Evolutionary conservation across 2,797 vertebrate genomes (phyloP).

Genomic region (Labroides dimidiatus): DNA sequence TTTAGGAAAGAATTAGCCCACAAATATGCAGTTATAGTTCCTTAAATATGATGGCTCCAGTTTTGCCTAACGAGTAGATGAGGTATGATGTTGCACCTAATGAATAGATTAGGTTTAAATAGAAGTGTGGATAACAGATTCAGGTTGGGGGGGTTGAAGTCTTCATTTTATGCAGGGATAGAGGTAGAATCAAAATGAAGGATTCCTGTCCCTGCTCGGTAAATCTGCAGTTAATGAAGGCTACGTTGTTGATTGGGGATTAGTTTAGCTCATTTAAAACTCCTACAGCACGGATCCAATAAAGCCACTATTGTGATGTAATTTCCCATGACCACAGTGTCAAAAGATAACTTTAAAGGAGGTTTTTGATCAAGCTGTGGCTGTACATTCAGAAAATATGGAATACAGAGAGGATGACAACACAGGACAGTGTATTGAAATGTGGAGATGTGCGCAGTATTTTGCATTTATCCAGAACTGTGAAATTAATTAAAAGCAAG

Average conservation of each 20-base stretch:
- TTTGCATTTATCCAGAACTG: conserved; percentile 3
- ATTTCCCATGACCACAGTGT: too few species aligned
- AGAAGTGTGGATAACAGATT: too few species aligned
- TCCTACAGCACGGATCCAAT: not conserved
- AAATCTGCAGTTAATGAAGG: too few species aligned
- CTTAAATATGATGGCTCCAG: too few species aligned
- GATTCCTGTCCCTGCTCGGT: not conserved
- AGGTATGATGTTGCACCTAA: not conserved
- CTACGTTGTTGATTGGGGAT: too few species aligned
- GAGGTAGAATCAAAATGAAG: not conserved
- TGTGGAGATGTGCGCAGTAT: not conserved
- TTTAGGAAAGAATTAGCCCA: too few species aligned
- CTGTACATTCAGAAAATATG: not conserved
- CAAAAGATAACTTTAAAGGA: too few species aligned
- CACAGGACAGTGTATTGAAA: too few species aligned
- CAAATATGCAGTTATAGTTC: too few species aligned
- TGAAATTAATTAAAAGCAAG: not conserved
- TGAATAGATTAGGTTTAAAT: not conserved
- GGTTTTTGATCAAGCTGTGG: conserved; percentile 1
- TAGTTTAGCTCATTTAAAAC: not conserved
- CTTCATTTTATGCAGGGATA: not conserved
- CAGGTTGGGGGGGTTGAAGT: not conserved
- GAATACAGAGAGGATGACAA: not conserved
- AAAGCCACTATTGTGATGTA: too few species aligned
- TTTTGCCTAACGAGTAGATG: not conserved